Evolutionary conservation across 1,140 invertebrate species (phyloP).

Genomic region (Steinernema khuongi): DNA sequence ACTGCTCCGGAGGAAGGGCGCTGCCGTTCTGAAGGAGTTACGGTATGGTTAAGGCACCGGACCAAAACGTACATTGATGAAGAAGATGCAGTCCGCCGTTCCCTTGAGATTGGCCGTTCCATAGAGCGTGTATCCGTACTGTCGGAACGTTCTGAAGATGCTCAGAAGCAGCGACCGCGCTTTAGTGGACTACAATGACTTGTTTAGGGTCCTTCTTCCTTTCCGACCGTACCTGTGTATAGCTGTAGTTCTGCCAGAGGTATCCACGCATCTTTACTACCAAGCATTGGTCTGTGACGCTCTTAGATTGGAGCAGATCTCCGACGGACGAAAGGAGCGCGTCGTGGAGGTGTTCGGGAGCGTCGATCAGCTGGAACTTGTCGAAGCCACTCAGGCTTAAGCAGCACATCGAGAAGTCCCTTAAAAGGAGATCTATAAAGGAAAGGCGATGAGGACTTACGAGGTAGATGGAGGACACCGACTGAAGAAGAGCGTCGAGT

Average conservation of each 20-base stretch:
- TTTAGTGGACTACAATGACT: not conserved
- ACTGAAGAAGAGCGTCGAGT: not conserved
- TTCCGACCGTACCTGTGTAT: not conserved
- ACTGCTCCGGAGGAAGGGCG: not conserved
- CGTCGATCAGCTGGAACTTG: not conserved
- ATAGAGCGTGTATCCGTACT: too few species aligned
- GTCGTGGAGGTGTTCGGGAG: not conserved
- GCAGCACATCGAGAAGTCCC: not conserved
- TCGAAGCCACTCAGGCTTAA: not conserved
- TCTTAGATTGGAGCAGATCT: too few species aligned
- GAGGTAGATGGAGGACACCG: not conserved
- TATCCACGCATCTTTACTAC: too few species aligned
- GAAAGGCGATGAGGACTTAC: not conserved
- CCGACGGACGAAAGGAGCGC: not conserved
- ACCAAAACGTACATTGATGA: not conserved
- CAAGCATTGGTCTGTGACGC: too few species aligned
- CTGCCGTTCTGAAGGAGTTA: not conserved
- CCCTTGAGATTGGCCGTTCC: too few species aligned
- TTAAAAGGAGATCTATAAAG: not conserved
- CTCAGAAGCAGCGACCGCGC: not conserved
- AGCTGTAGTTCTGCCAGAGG: too few species aligned
- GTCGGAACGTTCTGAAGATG: not conserved
- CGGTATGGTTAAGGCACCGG: not conserved
- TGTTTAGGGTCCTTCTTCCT: not conserved
- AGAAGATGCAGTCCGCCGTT: too few species aligned